Evolutionary conservation across 2,888 invertebrate species (phyloP), one percentile per base, ranked within the genome.

Genomic region (Cenopis cana): DNA sequence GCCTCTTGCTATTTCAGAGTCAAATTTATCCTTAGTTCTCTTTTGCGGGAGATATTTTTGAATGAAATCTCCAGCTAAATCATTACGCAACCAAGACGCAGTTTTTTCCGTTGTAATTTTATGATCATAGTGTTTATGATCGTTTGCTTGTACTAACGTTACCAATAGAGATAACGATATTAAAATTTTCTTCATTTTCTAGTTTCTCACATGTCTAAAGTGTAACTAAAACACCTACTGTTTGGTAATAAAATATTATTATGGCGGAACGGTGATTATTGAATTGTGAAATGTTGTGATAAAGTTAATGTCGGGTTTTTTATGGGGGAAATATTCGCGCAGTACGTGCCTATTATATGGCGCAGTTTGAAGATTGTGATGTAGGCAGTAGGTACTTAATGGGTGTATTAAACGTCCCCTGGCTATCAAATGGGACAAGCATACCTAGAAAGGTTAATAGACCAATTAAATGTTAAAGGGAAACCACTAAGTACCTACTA

Each of bases 251-350:
- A 60, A 61, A 61, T 20, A 52, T 18, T 20, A 56, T 36, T 18
- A 56, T 36, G 33, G 20, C n/a, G 52, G 46, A 54, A 61, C 54
- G 68, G 56, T 61, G 56, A 57, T 67, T 73, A 75, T 78, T 74
- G 77, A 76, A 76, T 81, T 81, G 76, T 72, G 78, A 76, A 81
- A 82, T 76, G 65, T 24, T n/a, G 36, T 60, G 20, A 71, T 66
- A 67, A 67, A 71, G 17, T 61, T 71, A 61, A 71, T 67, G 56
- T 14, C 8, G 33, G 33, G 55, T 17, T 62, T 67, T 71, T 71
- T 71, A 67, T 70, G 54, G 59, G n/a, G n/a, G 17, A n/a, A 5
- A 14, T n/a, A 46, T 46, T 49, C 60, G n/a, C 10, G 29, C 5
- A 46, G n/a, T 24, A 46, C 17, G 17, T 46, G 12, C 38, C 38